Evolutionary conservation across 2,113 vertebrate species (phyloP).

Genomic region (Panthera leo): DNA sequence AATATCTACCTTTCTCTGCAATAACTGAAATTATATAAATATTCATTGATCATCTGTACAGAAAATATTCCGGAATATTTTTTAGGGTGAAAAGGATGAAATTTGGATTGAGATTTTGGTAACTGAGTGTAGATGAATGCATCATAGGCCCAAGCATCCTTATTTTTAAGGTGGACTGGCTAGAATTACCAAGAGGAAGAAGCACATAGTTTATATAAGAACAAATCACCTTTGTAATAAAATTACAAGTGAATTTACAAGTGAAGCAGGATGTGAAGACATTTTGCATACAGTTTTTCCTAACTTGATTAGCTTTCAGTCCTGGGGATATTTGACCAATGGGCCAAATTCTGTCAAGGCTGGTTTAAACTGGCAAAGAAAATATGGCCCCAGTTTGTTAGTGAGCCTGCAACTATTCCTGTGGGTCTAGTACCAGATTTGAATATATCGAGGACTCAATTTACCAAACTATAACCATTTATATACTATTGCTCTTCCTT

Average conservation of each 20-base stretch:
- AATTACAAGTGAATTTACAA: too few species aligned
- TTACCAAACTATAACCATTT: neutral
- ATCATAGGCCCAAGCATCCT: neutral
- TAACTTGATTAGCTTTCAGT: neutral
- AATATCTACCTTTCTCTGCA: neutral
- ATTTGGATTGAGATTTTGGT: neutral
- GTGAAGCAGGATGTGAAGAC: too few species aligned
- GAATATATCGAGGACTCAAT: neutral
- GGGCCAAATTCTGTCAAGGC: neutral
- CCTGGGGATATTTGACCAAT: neutral
- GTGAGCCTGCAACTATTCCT: neutral
- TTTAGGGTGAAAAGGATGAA: slow-evolving; percentile 14
- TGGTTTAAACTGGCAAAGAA: neutral
- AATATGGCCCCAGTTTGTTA: neutral
- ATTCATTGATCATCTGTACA: neutral
- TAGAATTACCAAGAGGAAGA: too few species aligned
- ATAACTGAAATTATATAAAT: neutral
- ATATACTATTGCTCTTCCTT: neutral
- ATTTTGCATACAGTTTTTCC: too few species aligned
- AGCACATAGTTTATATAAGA: neutral
- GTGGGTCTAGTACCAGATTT: neutral
- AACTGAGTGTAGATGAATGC: too few species aligned
- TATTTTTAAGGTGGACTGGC: too few species aligned
- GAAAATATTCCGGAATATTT: neutral
- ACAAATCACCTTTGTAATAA: too few species aligned